A percentile compares a stretch with the other conserved stretches of the same genome.
Conservation (phyloP, 2,888 invertebrate genomes). For the Oxytorus armatus region DNA sequence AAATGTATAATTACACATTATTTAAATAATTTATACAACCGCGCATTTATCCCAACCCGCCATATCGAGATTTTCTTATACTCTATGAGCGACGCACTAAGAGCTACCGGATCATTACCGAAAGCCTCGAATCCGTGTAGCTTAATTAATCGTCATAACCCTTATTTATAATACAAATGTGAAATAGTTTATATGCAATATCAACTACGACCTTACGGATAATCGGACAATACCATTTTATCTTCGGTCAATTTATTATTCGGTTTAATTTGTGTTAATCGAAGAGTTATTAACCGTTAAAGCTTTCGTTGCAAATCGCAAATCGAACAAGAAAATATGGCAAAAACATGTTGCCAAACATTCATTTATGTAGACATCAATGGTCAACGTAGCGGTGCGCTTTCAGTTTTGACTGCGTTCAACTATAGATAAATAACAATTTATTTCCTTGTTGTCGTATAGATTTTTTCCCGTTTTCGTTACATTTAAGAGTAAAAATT, state of each 20-base stretch:
- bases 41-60: slow-evolving; percentile 43
- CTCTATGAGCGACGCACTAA: slow-evolving; percentile 31
- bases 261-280: slow-evolving; percentile 28
- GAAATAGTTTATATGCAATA: background rate
- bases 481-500: slow-evolving; percentile 49
- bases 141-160: slow-evolving; percentile 16
- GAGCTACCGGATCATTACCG: slow-evolving; percentile 39
- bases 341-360: slow-evolving; percentile 10
- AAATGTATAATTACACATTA: slow-evolving; percentile 55
- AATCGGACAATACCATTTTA: background rate
- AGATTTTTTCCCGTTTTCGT: slow-evolving; percentile 21
- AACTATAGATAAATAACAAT: background rate
- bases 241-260: slow-evolving; percentile 16
- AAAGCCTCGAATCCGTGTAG: slow-evolving; percentile 42
- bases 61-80: slow-evolving; percentile 57
- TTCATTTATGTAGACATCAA: slow-evolving; percentile 5
- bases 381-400: slow-evolving; percentile 16
- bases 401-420: slow-evolving; percentile 11
- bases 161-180: background rate
- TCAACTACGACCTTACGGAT: slow-evolving; percentile 1
- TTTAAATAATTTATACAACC: slow-evolving; percentile 54
- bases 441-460: slow-evolving; percentile 16
- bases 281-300: slow-evolving; percentile 25
- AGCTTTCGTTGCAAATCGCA: slow-evolving; percentile 18
- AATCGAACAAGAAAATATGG: background rate